Base-by-base conservation (phyloP, 2,797 vertebrate genomes). In the Gallinago solitaria region DNA sequence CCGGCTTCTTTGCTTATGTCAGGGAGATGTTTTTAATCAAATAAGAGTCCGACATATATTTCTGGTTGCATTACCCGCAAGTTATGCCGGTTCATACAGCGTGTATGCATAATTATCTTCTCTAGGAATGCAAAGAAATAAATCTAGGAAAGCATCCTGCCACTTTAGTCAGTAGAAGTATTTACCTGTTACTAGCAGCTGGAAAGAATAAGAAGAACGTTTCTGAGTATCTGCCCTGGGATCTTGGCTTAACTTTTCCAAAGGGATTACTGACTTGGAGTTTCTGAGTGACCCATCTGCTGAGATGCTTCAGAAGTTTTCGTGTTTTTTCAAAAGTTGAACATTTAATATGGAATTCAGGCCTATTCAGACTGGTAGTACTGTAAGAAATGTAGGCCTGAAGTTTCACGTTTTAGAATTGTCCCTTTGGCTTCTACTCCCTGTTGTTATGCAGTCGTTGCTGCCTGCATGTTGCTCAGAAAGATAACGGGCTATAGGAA, bases 391-490 rank as follows among this genome's bases (percentile, higher is more conserved):
- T 21, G 25, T 21, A 37, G n/a, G 14, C 59, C 33, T 80, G 63
- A 87, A 35, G 15, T 63, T 91, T 68, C 20, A 35, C 0, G 0
- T 2, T 2, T 83, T 28, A 68, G 19, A 48, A 0, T 68, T 75
- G 32, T 41, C 28, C 28, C 8, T 59, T 82, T 74, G 43, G 8
- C 28, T 77, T 85, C 51, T 48, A 4, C 12, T 89, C 20, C 11
- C 39, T 61, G 15, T 47, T 65, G 15, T 47, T 90, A 5, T 3
- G 16, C 47, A 35, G 28, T 45, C 8, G 1, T 39, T 82, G n/a
- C n/a, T 87, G 41, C 41, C 48, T 83, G 16, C 5, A 2, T 63
- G 18, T 60, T 1, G 2, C 21, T 54, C 23, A 50, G 33, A 61
- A 79, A 67, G 37, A 19, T 57, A 56, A 6, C 1, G 3, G 35